Evolutionary conservation across 2,113 vertebrate genomes (phyloP).

Genomic region (Phylloscopus trochilus): DNA sequence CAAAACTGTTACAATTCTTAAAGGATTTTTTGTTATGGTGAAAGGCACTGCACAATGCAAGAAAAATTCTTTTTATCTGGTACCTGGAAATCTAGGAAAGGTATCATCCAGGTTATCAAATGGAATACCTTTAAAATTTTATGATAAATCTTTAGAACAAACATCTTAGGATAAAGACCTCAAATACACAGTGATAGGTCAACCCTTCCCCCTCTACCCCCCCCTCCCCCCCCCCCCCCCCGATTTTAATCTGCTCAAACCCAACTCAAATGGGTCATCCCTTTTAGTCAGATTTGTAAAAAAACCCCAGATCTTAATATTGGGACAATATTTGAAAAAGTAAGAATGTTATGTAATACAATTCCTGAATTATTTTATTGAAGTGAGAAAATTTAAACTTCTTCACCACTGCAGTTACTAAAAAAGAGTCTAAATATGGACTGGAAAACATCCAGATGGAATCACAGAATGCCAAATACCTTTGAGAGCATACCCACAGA

Average conservation of each 20-base stretch:
- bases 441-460: not conserved
- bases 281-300: not conserved
- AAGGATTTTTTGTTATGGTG: not conserved
- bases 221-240: rapidly evolving
- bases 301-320: not conserved
- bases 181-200: not conserved
- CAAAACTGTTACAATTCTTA: not conserved
- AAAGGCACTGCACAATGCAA: not conserved
- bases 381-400: not conserved
- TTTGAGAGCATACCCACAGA: not conserved
- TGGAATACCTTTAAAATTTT: not conserved
- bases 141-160: not conserved
- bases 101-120: not conserved
- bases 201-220: too few species aligned
- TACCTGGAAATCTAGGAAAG: not conserved
- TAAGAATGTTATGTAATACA: not conserved
- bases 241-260: not conserved
- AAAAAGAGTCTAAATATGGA: not conserved
- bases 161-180: not conserved
- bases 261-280: rapidly evolving
- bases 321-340: not conserved
- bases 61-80: not conserved
- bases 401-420: not conserved
- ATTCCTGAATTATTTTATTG: not conserved
- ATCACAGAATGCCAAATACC: not conserved